Base-by-base conservation (phyloP, 2,113 vertebrate species). In the Numenius arquata region DNA sequence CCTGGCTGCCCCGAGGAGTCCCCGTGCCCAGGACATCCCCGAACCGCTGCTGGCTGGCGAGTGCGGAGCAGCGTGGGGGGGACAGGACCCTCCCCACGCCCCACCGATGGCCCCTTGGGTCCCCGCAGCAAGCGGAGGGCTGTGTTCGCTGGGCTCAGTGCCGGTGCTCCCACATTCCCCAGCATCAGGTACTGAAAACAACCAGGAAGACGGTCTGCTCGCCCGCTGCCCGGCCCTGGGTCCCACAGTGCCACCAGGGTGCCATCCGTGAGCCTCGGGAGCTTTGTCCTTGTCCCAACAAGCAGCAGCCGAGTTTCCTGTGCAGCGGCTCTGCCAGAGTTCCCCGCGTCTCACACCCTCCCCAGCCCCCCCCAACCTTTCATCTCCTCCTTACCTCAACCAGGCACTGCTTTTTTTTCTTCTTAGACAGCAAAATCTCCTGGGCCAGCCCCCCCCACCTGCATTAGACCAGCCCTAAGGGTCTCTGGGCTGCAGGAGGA, bases 111-210 rank as follows among this genome's bases (percentile, higher is more conserved):
- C 30, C 52, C 56, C 56, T 19, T 2, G 25, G 81, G 47, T 12
- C 70, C 12, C 50, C 7, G 1, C 23, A 17, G 59, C 40, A 14
- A 20, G 25, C 45, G 2, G 45, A 45, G 55, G 32, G 2, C 14
- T 1, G 52, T 0, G 2, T 26, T 41, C 26, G 32, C 73, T 20
- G 10, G 56, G 45, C 74, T 47, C 15, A 0, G 34, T 2, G 14
- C 5, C 0, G 55, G 27, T 0, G 4, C 55, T 59, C 29, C 16
- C 43, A 9, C 4, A 0, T 45, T 32, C 12, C 0, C n/a, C 19
- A 70, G 26, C 34, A 6, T 12, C 27, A 5, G 12, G 1, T 2
- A 26, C 13, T 7, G 38, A 32, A 52, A 29, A 52, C 7, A 34
- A 11, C 19, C 8, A 1, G 68, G 86, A 20, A 26, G 16, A 19